Evolutionary conservation across 2,113 vertebrate species (phyloP).

Genomic region (Canis aureus): DNA sequence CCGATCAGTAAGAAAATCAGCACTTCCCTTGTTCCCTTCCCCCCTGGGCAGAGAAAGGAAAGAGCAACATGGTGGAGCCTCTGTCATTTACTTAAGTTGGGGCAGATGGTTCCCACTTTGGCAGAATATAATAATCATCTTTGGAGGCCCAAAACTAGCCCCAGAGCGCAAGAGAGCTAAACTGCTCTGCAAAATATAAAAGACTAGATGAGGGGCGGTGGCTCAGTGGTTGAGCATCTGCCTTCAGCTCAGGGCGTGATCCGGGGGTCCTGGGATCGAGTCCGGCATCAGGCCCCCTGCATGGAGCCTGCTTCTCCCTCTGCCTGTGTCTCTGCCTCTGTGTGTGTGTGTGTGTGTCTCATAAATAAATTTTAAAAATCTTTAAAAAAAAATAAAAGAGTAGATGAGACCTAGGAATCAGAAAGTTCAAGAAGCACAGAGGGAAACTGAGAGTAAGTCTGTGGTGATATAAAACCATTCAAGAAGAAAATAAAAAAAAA

Average conservation of each 20-base stretch:
- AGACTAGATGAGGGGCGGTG: too few species aligned
- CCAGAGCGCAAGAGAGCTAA: background rate
- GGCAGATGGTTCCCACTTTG: background rate
- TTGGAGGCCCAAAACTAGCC: background rate
- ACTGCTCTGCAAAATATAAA: background rate
- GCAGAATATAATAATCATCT: background rate
- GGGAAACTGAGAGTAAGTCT: background rate
- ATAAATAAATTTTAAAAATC: too few species aligned
- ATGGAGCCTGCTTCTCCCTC: too few species aligned
- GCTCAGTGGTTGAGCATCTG: too few species aligned
- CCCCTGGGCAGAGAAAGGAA: background rate
- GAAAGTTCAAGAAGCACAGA: background rate
- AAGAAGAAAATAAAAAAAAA: background rate
- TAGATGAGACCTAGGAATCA: background rate
- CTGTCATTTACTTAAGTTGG: background rate
- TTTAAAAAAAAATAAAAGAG: background rate
- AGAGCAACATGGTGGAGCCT: background rate
- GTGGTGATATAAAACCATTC: background rate
- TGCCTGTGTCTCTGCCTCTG: too few species aligned
- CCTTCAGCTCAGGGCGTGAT: too few species aligned
- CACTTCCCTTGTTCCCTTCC: background rate
- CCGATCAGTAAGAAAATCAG: slow-evolving; percentile 26
- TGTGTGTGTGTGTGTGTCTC: too few species aligned
- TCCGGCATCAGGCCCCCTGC: too few species aligned
- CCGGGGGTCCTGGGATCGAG: too few species aligned